Evolutionary conservation across 2,113 vertebrate species (phyloP).

Genomic region (Notothenia coriiceps): DNA sequence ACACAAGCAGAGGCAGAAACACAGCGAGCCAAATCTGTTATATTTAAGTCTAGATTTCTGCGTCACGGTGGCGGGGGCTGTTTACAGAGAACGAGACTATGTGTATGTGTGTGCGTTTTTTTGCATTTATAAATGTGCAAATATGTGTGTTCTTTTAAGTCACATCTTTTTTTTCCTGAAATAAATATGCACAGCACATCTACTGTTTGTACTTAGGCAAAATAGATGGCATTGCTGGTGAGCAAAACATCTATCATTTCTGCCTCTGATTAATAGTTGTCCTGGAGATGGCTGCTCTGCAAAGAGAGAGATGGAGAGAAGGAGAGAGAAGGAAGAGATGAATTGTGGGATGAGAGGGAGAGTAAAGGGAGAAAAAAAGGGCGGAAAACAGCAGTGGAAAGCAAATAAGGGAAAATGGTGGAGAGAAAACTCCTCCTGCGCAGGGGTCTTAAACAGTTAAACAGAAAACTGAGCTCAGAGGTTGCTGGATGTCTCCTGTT

Average conservation of each 20-base stretch:
- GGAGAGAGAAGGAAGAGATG: slow-evolving; percentile 28
- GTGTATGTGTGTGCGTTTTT: slow-evolving; percentile 42
- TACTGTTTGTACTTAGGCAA: slow-evolving; percentile 80
- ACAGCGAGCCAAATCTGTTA: slow-evolving; percentile 57
- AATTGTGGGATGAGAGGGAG: slow-evolving; percentile 41
- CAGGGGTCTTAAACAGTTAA: slow-evolving; percentile 61
- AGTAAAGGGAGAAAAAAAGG: slow-evolving; percentile 8
- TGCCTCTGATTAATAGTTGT: slow-evolving; percentile 85
- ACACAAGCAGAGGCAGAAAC: slow-evolving; percentile 47
- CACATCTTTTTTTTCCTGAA: slow-evolving; percentile 24
- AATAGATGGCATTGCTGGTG: slow-evolving; percentile 83
- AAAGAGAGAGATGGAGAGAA: slow-evolving; percentile 29
- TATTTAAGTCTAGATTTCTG: slow-evolving; percentile 68
- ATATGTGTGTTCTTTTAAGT: slow-evolving; percentile 68
- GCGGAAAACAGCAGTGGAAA: slow-evolving; percentile 43
- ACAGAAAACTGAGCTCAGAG: slow-evolving; percentile 47
- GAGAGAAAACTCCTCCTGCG: slow-evolving; percentile 27
- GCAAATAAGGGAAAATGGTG: slow-evolving; percentile 45
- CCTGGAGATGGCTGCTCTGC: slow-evolving; percentile 80
- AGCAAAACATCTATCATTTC: slow-evolving; percentile 86
- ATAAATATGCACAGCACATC: slow-evolving; percentile 81
- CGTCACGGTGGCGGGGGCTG: slow-evolving; percentile 59
- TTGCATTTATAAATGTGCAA: slow-evolving; percentile 36
- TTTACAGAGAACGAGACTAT: slow-evolving; percentile 50
- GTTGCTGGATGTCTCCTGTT: slow-evolving; percentile 62